Conservation (phyloP, 35 echinoderm and acorn worm genomes). For the Hemicentrotus pulcherrimus region DNA sequence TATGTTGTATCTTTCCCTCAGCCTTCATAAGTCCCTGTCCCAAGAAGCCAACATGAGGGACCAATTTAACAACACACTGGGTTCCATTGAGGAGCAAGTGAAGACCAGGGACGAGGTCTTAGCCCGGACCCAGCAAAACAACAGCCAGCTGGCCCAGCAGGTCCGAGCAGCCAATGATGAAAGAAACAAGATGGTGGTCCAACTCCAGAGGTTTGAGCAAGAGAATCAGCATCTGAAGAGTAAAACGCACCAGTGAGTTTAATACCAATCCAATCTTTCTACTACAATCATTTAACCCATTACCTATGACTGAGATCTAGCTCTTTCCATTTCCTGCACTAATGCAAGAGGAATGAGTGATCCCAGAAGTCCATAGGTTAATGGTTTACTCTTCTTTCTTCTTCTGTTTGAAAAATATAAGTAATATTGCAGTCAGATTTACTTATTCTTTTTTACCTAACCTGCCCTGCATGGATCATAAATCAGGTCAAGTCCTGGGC, state of each 20-base stretch:
- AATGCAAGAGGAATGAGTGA: too few relatives aligned
- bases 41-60: conserved; percentile 84
- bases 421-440: too few relatives aligned
- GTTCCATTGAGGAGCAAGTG: conserved; percentile 85
- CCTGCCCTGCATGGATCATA: too few relatives aligned
- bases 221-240: conserved; percentile 60
- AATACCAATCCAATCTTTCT: too few relatives aligned
- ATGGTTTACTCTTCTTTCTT: too few relatives aligned
- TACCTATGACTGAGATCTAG: too few relatives aligned
- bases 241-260: conserved; percentile 75
- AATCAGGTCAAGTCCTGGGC: too few relatives aligned
- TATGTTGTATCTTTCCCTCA: conserved; percentile 31
- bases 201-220: conserved; percentile 68
- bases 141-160: conserved; percentile 69
- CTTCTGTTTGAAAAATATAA: too few relatives aligned
- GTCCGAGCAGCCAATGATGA: conserved; percentile 70
- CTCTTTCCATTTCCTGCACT: too few relatives aligned
- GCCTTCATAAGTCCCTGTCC: conserved; percentile 97
- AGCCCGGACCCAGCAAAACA: conserved; percentile 77
- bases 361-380: too few relatives aligned
- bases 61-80: conserved; percentile 92
- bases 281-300: too few relatives aligned
- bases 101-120: conserved; percentile 76
- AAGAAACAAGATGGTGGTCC: conserved; percentile 67
- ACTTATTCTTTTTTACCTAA: too few relatives aligned